Base-by-base conservation (phyloP, 37 sponge, comb jelly and placozoan genomes). In the Amphimedon queenslandica region DNA sequence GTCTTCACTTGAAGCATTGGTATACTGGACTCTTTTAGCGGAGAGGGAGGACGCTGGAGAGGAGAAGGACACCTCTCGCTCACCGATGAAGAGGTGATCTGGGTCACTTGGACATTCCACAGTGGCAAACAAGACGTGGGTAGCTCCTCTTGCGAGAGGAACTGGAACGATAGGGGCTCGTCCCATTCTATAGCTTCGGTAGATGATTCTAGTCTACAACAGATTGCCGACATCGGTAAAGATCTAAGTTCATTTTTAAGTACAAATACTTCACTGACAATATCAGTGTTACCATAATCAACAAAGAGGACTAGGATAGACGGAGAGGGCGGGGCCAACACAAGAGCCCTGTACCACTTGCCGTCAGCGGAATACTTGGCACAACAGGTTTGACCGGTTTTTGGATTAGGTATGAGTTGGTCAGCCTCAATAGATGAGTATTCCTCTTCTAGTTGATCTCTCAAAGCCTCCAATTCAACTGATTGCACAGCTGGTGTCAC, bases 281-380 rank as follows among this genome's bases (percentile, higher is more conserved):
- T 66, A 28, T 92, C 89, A 27, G 68, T 42, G 60, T 92, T 92
- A 2, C 93, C 93, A 72, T 70, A 92, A 37, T 92, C 93, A 1
- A 87, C 81, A 84, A 87, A 92, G 1, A 40, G 20, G 3, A 92
- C 89, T 8, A 5, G 70, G 24, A 64, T 32, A 29, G 3, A 0
- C 20, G 21, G 60, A 27, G 35, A 38, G 2, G 57, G 58, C 18
- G 43, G 32, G 25, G 40, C 58, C 36, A 13, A n/a, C 10, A 91
- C 63, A 0, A 55, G 34, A 30, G 84, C 89, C 0, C 93, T 71
- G 53, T 88, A 87, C 93, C 93, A 92, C 58, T 31, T 30, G 28
- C 42, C 61, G 43, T 92, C 89, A 5, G 31, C 89, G 29, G 89
- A 76, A 63, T 58, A 92, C 43, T 67, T 37, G 23, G 93, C 93